Base-by-base conservation (phyloP, 2,888 invertebrate genomes). In the Stramonita haemastoma region DNA sequence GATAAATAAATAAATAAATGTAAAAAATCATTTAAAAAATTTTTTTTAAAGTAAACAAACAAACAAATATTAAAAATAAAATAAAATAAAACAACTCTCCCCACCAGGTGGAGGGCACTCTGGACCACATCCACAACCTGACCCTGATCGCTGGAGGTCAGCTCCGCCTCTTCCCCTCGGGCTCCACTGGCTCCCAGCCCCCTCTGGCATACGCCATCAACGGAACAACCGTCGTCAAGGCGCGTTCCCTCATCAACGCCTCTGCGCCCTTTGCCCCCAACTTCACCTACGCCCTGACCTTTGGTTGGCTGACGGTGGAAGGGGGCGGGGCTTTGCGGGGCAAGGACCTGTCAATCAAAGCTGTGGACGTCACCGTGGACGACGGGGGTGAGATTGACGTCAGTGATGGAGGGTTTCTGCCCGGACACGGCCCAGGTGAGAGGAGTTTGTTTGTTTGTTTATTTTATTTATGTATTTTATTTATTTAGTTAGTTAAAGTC, bases 341-440 rank as follows among this genome's bases (percentile, higher is more conserved):
- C 26, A 93, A 93, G 57, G 91, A 93, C 87, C 86, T 94, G 88
- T 87, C 92, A 29, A 92, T 94, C 29, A 91, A 79, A 32, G 93
- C 94, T 0, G 90, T 90, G 15, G 92, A 93, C 86, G 89, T 94
- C 36, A 91, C 91, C 15, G 91, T 94, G 26, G 94, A 94, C 89
- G 94, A 94, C 91, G 94, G 94, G 29, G 94, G 94, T n/a, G 88
- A 57, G 32, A 91, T 94, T 29, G 92, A 92, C 77, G 94, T 93
- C 87, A 93, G 92, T 85, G 93, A 94, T 91, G 94, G 94, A 84
- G 94, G 94, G 34, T 90, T 93, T 89, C 87, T 92, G 19, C 91
- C 93, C 11, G 91, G 92, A 56, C 66, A 89, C 6, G 94, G 94
- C 73, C 89, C 89, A 90, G 94, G 94, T 94, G 86, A 87, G 91